A percentile compares a stretch with the other conserved stretches of the same genome.
These are phyloP conservation scores for Austrolebias charrua DNA, from an alignment of 2,797 vertebrate species.

Conservation along the genomic window DNA sequence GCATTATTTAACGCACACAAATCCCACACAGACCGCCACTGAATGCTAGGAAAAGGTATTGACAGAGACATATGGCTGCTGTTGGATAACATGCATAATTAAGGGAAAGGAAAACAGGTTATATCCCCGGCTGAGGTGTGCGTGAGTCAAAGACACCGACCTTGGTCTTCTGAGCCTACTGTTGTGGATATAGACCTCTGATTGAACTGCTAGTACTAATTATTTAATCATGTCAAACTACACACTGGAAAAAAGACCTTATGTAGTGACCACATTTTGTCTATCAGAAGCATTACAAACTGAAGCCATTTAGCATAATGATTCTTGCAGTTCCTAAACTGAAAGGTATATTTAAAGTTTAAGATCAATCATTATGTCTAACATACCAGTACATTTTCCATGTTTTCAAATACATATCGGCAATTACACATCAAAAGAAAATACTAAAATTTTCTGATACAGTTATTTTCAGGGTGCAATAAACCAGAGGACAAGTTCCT, in stretches of 20 bases:
- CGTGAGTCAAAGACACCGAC: slow-evolving; percentile 59
- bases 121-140: slow-evolving; percentile 63
- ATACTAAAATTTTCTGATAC: slow-evolving; percentile 8
- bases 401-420: background rate
- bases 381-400: background rate
- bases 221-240: slow-evolving; percentile 55
- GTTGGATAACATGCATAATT: slow-evolving; percentile 81
- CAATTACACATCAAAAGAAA: slow-evolving; percentile 1
- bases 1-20: slow-evolving; percentile 85
- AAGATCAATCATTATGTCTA: background rate
- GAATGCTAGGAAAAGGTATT: slow-evolving; percentile 79
- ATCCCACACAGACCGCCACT: slow-evolving; percentile 76
- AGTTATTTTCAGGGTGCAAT: slow-evolving; percentile 6
- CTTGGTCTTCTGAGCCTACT: slow-evolving; percentile 57
- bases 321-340: background rate
- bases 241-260: slow-evolving; percentile 12
- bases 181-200: slow-evolving; percentile 48
- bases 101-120: slow-evolving; percentile 78
- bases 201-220: slow-evolving; percentile 61
- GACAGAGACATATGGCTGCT: slow-evolving; percentile 82
- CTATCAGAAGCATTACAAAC: slow-evolving; percentile 6
- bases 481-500: slow-evolving; percentile 40
- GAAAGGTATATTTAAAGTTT: background rate
- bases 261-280: slow-evolving; percentile 16
- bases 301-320: background rate